These are phyloP conservation scores for Zaprionus kolodkinae DNA, from an alignment of 1,140 invertebrate species.

Conservation along the genomic window DNA sequence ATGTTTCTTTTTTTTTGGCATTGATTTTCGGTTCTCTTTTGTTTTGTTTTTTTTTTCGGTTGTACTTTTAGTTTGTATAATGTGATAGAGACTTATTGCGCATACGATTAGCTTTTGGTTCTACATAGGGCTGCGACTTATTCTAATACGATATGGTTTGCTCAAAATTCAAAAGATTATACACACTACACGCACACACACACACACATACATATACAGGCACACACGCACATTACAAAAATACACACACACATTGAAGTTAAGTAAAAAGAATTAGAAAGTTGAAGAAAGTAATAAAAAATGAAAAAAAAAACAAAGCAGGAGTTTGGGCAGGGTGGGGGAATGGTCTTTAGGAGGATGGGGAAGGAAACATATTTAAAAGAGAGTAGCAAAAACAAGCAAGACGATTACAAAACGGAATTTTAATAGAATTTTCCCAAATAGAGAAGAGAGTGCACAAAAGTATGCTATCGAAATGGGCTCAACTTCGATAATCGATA, in stretches of 20 bases:
- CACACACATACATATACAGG: background rate
- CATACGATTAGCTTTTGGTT: conserved; percentile 8
- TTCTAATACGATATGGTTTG: background rate
- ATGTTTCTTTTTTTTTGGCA: background rate
- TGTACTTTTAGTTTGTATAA: background rate
- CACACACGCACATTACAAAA: background rate
- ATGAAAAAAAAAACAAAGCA: background rate
- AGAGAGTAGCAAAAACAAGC: conserved; percentile 7
- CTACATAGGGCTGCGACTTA: background rate
- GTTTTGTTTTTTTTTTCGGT: background rate
- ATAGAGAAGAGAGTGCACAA: background rate
- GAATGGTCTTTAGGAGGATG: background rate
- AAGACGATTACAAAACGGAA: background rate
- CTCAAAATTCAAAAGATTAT: conserved; percentile 4
- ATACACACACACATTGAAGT: background rate
- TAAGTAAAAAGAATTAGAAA: conserved; percentile 3
- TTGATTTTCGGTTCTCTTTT: background rate
- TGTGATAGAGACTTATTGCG: conserved; percentile 2
- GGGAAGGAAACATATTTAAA: background rate
- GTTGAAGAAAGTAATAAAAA: background rate
- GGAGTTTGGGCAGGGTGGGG: background rate
- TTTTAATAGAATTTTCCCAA: background rate
- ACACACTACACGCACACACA: background rate
- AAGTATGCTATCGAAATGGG: background rate
- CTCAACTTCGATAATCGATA: conserved; percentile 1